These are phyloP conservation scores for Periophthalmus modestus DNA, from an alignment of 2,113 vertebrate species.

Conservation along the genomic window DNA sequence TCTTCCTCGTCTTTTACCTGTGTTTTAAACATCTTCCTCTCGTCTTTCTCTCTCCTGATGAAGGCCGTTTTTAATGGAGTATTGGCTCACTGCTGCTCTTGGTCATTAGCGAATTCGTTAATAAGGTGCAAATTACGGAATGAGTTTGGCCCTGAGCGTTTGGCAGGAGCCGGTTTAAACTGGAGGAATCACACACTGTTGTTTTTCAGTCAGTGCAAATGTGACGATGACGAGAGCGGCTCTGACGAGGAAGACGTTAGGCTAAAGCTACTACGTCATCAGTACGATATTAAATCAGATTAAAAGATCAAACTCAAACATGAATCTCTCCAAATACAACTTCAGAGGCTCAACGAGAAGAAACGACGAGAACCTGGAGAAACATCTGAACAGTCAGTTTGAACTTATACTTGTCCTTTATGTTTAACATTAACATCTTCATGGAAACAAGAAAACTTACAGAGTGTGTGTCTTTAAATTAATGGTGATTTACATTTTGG, in stretches of 20 bases:
- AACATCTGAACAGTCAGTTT: too few relatives aligned
- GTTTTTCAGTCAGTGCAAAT: constrained; percentile 13
- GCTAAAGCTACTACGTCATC: not conserved
- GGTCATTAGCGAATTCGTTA: constrained; percentile 42
- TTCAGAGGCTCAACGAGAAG: too few relatives aligned
- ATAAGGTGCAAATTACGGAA: constrained; percentile 32
- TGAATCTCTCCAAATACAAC: too few relatives aligned
- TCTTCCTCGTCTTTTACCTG: too few relatives aligned
- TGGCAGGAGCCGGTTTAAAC: constrained; percentile 21
- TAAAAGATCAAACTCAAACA: too few relatives aligned
- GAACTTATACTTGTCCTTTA: too few relatives aligned
- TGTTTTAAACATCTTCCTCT: not conserved
- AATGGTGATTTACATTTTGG: too few relatives aligned
- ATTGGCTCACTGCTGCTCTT: constrained; percentile 43
- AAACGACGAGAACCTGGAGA: too few relatives aligned
- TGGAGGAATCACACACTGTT: constrained; percentile 10
- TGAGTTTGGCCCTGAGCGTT: constrained; percentile 38
- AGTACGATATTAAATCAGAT: too few relatives aligned
- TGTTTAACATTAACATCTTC: too few relatives aligned
- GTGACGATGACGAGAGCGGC: not conserved
- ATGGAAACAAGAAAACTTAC: too few relatives aligned
- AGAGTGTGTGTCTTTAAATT: too few relatives aligned
- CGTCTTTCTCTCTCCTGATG: constrained; percentile 24
- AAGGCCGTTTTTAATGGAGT: constrained; percentile 40
- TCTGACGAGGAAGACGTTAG: not conserved